phyloP scores from a whole-genome alignment of 2,797 vertebrate species.

The Sebastes oblongus region DNA sequence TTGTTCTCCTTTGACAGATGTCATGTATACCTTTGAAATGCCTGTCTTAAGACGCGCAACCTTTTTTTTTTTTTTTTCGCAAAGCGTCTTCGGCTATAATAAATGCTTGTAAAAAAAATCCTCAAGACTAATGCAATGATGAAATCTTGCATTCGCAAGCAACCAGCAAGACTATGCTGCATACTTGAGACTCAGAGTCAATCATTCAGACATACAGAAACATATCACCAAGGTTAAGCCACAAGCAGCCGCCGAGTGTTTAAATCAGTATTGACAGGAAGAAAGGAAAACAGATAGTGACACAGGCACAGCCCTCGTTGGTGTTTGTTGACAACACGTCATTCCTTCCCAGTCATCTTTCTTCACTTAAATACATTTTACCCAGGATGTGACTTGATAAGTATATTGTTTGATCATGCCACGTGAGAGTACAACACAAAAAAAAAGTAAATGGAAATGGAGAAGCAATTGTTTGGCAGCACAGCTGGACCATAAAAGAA shows the following conservation, averaged over 20 bases:
- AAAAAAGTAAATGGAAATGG: conserved; percentile 12
- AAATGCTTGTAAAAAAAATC: conserved; percentile 14
- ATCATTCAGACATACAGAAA: neutral
- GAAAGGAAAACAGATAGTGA: neutral
- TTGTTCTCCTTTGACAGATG: conserved; percentile 64
- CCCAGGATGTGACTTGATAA: neutral
- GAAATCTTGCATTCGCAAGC: conserved; percentile 14
- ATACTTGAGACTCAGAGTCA: neutral
- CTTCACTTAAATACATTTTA: conserved; percentile 16
- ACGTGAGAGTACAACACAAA: neutral
- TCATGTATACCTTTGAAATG: conserved; percentile 30
- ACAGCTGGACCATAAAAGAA: conserved; percentile 48
- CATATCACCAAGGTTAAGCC: neutral
- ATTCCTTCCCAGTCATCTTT: neutral
- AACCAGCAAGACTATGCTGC: neutral
- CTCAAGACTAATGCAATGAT: conserved; percentile 26
- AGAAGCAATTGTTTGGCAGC: conserved; percentile 18
- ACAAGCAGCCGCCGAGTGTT: neutral
- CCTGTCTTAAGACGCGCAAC: conserved; percentile 11
- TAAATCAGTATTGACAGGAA: neutral
- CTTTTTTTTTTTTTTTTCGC: neutral
- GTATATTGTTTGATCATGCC: conserved; percentile 18
- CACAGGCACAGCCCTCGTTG: neutral
- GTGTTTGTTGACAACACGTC: conserved; percentile 14
- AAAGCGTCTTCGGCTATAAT: conserved; percentile 4